phyloP scores from a whole-genome alignment of 2,797 vertebrate species.

The Neoniphon sammara region DNA sequence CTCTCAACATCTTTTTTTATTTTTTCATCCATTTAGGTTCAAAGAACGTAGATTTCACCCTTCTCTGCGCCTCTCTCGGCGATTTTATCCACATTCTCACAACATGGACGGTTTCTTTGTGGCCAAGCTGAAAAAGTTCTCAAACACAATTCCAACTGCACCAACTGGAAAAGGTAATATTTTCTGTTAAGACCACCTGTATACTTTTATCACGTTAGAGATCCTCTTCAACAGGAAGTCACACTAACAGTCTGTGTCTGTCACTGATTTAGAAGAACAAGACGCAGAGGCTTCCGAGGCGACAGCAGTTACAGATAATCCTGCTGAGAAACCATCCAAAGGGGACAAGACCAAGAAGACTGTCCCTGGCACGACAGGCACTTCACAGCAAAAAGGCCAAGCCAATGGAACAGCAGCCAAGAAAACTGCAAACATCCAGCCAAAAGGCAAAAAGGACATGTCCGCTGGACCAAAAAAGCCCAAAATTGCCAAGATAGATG shows the following conservation, averaged over 20 bases:
- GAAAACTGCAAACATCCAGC: slow-evolving; percentile 42
- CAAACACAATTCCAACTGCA: slow-evolving; percentile 87
- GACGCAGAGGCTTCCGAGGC: slow-evolving; percentile 66
- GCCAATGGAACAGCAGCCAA: slow-evolving; percentile 65
- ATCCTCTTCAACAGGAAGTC: background rate
- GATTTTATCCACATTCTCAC: slow-evolving; percentile 97
- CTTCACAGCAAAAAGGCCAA: slow-evolving; percentile 57
- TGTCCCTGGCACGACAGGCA: slow-evolving; percentile 24
- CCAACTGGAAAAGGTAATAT: slow-evolving; percentile 75
- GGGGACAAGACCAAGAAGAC: slow-evolving; percentile 59
- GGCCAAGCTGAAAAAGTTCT: slow-evolving; percentile 97
- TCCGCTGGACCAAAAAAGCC: slow-evolving; percentile 75
- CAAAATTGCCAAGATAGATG: slow-evolving; percentile 78
- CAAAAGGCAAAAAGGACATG: slow-evolving; percentile 66
- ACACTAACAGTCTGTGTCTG: slow-evolving; percentile 15
- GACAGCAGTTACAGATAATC: slow-evolving; percentile 39
- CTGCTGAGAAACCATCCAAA: slow-evolving; percentile 60
- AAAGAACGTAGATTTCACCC: slow-evolving; percentile 94
- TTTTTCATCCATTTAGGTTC: slow-evolving; percentile 81
- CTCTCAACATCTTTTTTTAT: background rate
- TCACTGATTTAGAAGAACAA: slow-evolving; percentile 57
- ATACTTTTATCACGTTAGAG: background rate
- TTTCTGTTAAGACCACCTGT: background rate
- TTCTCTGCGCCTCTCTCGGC: slow-evolving; percentile 84
- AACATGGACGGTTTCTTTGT: slow-evolving; percentile 99